Conservation (phyloP, 2,888 invertebrate genomes). For the Volucella inflata region DNA sequence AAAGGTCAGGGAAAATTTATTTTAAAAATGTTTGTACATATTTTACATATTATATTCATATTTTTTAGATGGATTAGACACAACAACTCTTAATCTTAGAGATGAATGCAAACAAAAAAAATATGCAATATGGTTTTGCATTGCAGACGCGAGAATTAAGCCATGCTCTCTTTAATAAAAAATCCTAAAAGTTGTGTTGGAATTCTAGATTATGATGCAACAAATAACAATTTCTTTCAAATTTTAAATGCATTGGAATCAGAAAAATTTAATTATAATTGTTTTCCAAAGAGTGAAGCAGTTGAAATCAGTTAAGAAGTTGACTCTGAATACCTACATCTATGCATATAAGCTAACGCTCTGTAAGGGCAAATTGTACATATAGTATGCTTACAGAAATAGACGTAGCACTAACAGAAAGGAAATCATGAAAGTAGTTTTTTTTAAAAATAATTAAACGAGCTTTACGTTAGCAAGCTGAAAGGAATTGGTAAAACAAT, state of each 20-base stretch:
- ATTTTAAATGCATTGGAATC: slow-evolving; percentile 77
- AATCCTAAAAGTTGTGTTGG: slow-evolving; percentile 87
- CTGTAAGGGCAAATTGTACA: too few relatives aligned
- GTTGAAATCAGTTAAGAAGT: too few relatives aligned
- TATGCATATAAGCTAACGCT: too few relatives aligned
- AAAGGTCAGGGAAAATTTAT: slow-evolving; percentile 71
- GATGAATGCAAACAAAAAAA: slow-evolving; percentile 84
- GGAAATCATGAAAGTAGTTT: too few relatives aligned
- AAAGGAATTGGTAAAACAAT: too few relatives aligned
- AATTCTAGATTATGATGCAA: slow-evolving; percentile 87
- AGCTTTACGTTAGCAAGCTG: too few relatives aligned
- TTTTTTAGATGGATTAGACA: slow-evolving; percentile 86
- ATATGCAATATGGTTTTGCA: slow-evolving; percentile 86
- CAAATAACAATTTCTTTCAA: slow-evolving; percentile 83
- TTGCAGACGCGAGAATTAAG: slow-evolving; percentile 86
- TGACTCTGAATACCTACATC: too few relatives aligned
- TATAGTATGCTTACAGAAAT: too few relatives aligned
- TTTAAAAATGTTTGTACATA: slow-evolving; percentile 1
- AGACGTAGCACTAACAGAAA: too few relatives aligned
- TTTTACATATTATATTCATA: neutral
- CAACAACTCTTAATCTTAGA: slow-evolving; percentile 85
- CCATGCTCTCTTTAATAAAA: slow-evolving; percentile 85
- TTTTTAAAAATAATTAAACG: too few relatives aligned
- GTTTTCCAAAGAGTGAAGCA: neutral
- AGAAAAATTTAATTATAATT: slow-evolving; percentile 76